These are phyloP conservation scores for Chloroclystis v-ata DNA, from an alignment of 2,888 invertebrate genomes.

Conservation along the genomic window DNA sequence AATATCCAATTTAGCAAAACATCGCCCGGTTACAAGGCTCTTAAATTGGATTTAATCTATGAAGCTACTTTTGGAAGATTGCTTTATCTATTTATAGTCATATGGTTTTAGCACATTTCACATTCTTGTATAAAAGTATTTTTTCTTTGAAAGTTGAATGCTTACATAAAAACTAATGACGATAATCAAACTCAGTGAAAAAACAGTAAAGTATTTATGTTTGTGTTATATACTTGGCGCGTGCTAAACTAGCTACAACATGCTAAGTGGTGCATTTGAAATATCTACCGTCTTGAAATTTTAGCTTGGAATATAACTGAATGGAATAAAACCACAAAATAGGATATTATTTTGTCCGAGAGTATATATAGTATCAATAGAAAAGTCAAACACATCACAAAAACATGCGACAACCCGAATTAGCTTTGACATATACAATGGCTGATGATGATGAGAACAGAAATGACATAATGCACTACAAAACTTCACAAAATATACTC, in stretches of 20 bases:
- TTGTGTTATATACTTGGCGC: background rate
- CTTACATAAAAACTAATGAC: too few species aligned
- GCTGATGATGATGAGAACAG: slow-evolving; percentile 31
- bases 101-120: too few species aligned
- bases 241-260: slow-evolving; percentile 45
- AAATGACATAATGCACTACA: slow-evolving; percentile 11
- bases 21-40: too few species aligned
- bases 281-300: background rate
- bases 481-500: background rate
- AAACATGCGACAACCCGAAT: slow-evolving; percentile 32
- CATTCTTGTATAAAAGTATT: too few species aligned
- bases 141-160: too few species aligned
- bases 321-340: background rate
- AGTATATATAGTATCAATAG: background rate
- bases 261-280: slow-evolving; percentile 41
- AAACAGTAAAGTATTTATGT: background rate
- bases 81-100: too few species aligned
- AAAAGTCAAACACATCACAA: slow-evolving; percentile 34
- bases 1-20: too few species aligned
- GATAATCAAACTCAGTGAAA: too few species aligned
- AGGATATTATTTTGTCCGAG: background rate
- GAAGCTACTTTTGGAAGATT: too few species aligned
- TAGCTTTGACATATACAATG: slow-evolving; percentile 54
- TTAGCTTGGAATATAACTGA: background rate
- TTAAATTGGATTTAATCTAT: too few species aligned